Base-by-base conservation (phyloP, 1,140 invertebrate genomes). In the Trypoxylus dichotomus region DNA sequence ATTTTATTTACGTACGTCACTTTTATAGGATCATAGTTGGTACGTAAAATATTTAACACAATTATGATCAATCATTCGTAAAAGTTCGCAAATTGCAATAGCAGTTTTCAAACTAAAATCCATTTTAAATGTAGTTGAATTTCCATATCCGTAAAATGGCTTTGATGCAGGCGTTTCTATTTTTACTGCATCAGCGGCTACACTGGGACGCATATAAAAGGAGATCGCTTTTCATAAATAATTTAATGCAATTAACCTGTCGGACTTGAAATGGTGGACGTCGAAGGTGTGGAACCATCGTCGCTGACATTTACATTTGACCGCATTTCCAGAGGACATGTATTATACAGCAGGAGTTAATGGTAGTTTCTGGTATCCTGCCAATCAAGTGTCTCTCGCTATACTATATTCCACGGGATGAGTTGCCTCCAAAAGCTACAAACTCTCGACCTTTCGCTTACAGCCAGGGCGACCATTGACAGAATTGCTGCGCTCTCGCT, bases 241-340 rank as follows among this genome's bases (percentile, higher is more conserved):
- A 68, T 76, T 58, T 63, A 71, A 42, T 42, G 21, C 60, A 76
- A 76, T 76, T 76, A 76, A 76, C 76, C 76, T 71, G 76, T 71
- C 76, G 32, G 58, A 21, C 0, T 54, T n/a, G 47, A n/a, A 54
- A 54, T 71, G 13, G n/a, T 27, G 63, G 72, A 43, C 21, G 43
- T 29, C 42, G 60, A 42, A 71, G 29, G 43, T 27, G 68, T 68
- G 71, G 41, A 43, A 37, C 63, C 37, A 72, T 72, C 68, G 76
- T 77, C 76, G 15, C 21, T 58, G 76, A 77, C 76, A 58, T 77
- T 77, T 73, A 77, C 68, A 77, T 77, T 71, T 77, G 29, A 74
- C 29, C 43, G 37, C 19, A 41, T 72, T 74, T 74, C 76, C 71
- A 74, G 32, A 27, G 68, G 15, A 42, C 29, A 77, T 77, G 60